A percentile compares a stretch with the other conserved stretches of the same genome.
Conservation (phyloP, 2,113 vertebrate genomes). For the Amphilophus citrinellus region DNA sequence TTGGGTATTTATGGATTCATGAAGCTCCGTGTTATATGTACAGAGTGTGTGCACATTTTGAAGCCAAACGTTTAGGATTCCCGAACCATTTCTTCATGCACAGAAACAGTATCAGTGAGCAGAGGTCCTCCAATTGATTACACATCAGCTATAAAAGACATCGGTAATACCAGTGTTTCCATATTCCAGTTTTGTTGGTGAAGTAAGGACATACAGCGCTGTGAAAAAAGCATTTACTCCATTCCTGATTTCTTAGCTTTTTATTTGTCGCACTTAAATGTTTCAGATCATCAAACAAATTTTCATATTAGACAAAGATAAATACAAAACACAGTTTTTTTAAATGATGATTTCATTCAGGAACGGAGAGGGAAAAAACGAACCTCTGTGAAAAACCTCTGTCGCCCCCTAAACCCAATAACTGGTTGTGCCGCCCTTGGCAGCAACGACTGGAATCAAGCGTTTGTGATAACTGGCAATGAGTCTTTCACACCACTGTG, state of each 20-base stretch:
- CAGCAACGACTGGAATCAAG: background rate
- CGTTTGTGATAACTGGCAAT: background rate
- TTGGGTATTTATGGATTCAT: slow-evolving; percentile 4
- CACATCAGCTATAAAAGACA: slow-evolving; percentile 37
- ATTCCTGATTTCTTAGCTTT: background rate
- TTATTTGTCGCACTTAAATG: background rate
- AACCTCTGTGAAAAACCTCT: background rate
- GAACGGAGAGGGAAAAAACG: background rate
- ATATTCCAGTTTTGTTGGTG: background rate
- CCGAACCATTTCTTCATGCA: slow-evolving; percentile 9
- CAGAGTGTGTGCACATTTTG: background rate
- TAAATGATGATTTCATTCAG: background rate
- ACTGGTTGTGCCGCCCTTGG: background rate
- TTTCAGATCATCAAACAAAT: no score
- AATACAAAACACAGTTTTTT: background rate
- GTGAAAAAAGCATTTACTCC: background rate
- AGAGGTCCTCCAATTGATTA: slow-evolving; percentile 22
- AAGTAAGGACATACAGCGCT: background rate
- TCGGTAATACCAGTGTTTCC: background rate
- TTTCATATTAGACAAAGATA: no score
- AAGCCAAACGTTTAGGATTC: slow-evolving; percentile 34
- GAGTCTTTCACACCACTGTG: no score
- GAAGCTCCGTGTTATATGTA: background rate
- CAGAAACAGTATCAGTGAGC: slow-evolving; percentile 12
- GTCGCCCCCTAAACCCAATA: background rate